These are phyloP conservation scores for Procambarus clarkii DNA, from an alignment of 1,140 invertebrate species.

Conservation along the genomic window DNA sequence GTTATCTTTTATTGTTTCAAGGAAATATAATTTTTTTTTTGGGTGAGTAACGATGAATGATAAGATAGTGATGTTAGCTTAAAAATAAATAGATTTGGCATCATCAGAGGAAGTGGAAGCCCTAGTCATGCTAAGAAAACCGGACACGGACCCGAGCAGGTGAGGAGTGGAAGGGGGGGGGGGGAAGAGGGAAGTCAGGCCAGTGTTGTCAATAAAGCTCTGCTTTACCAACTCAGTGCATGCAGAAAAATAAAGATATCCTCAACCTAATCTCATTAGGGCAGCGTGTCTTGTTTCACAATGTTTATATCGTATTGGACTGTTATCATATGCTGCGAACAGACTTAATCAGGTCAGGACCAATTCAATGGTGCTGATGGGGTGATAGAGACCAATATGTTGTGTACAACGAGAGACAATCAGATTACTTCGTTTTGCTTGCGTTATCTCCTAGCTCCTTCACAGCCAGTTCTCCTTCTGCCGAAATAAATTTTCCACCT, in stretches of 20 bases:
- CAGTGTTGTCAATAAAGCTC: slow-evolving; percentile 25
- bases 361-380: background rate
- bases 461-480: background rate
- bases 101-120: background rate
- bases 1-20: too few species aligned
- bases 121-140: background rate
- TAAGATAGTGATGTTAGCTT: too few species aligned
- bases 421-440: slow-evolving; percentile 7
- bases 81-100: background rate
- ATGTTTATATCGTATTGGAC: background rate
- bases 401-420: background rate
- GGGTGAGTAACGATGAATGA: too few species aligned
- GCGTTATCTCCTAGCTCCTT: background rate
- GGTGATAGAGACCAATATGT: background rate
- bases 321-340: background rate
- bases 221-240: background rate
- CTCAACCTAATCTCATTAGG: background rate
- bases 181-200: background rate
- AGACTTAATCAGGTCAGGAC: background rate
- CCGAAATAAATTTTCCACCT: slow-evolving; percentile 16
- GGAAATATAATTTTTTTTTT: too few species aligned
- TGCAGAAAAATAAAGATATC: background rate
- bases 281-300: background rate
- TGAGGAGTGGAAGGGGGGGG: background rate
- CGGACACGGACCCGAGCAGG: slow-evolving; percentile 6